phyloP scores from a whole-genome alignment of 2,797 vertebrate genomes.

The Poeciliopsis gracilis region DNA sequence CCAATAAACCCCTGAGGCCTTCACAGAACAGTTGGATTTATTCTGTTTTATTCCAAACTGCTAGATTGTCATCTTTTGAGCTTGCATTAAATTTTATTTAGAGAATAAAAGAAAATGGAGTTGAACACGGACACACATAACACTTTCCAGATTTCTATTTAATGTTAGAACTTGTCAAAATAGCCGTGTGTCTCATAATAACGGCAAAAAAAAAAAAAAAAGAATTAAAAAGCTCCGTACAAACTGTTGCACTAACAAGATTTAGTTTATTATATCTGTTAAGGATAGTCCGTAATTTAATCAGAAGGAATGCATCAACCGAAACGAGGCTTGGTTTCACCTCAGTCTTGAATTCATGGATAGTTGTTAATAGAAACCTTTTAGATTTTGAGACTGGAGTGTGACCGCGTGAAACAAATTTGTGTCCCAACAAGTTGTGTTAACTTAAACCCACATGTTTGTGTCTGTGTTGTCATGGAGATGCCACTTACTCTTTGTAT shows the following conservation, averaged over 20 bases:
- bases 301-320: neutral
- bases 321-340: neutral
- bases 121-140: neutral
- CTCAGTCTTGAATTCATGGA: neutral
- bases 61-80: neutral
- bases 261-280: neutral
- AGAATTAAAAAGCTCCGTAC: neutral
- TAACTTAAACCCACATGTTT: slow-evolving; percentile 48
- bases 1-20: neutral
- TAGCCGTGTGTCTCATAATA: neutral
- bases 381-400: neutral
- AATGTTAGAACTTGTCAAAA: neutral
- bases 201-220: neutral
- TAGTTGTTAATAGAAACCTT: neutral
- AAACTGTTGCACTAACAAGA: neutral
- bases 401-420: neutral
- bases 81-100: neutral
- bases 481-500: slow-evolving; percentile 56
- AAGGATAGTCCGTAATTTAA: neutral
- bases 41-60: neutral
- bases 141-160: neutral
- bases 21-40: neutral
- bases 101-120: neutral
- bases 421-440: neutral
- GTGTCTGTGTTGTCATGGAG: slow-evolving; percentile 63